Conservation (phyloP, 2,888 invertebrate species). For the Aleiodes testaceus region DNA sequence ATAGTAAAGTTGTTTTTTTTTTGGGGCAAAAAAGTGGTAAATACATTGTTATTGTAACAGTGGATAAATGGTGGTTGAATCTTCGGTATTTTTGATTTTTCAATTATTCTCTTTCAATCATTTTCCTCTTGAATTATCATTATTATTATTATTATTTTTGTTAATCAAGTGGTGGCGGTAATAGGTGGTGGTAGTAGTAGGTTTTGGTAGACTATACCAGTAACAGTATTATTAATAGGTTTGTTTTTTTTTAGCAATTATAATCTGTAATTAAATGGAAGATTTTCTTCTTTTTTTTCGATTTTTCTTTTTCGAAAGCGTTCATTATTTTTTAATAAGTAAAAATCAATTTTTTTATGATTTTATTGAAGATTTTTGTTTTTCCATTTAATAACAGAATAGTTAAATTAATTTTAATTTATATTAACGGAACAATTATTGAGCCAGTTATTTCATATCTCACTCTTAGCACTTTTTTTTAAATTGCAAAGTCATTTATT, state of each 20-base stretch:
- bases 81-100: constrained; percentile 32
- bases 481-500: not conserved
- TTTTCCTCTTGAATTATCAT: not conserved
- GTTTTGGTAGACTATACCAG: constrained; percentile 45
- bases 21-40: constrained; percentile 37
- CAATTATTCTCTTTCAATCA: not conserved
- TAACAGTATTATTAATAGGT: constrained; percentile 36
- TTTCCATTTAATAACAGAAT: constrained; percentile 5
- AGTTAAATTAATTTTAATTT: constrained; percentile 14
- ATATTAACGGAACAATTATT: constrained; percentile 12
- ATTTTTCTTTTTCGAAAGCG: constrained; percentile 11
- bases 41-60: constrained; percentile 41
- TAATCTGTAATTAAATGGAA: constrained; percentile 19
- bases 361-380: not conserved
- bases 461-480: not conserved
- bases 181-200: constrained; percentile 52
- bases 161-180: constrained; percentile 39
- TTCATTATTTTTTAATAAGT: not conserved
- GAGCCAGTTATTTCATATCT: not conserved
- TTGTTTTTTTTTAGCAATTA: constrained; percentile 23
- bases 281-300: not conserved
- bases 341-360: not conserved
- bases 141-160: constrained; percentile 6
- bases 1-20: constrained; percentile 26
- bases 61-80: constrained; percentile 45